These are phyloP conservation scores for Pissodes strobi DNA, from an alignment of 1,140 invertebrate species.

Conservation along the genomic window DNA sequence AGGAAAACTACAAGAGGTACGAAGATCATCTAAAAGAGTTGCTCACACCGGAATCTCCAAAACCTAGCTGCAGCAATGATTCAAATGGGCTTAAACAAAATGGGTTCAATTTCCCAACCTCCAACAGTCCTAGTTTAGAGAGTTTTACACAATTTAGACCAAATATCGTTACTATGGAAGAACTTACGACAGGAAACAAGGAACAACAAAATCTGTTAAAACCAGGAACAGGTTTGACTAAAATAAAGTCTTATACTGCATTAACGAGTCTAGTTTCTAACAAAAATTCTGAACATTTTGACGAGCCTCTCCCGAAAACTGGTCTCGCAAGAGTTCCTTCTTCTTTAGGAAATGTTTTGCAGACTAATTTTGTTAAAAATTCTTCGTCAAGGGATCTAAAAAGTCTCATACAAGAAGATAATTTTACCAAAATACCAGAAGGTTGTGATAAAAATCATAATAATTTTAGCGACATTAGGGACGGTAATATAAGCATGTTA, in stretches of 20 bases:
- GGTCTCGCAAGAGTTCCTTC: not conserved
- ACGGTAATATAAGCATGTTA: not conserved
- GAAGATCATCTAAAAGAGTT: slow-evolving; percentile 45
- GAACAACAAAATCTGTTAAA: not conserved
- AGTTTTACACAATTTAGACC: no score
- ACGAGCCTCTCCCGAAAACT: no score
- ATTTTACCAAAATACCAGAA: not conserved
- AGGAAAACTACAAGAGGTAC: slow-evolving; percentile 48
- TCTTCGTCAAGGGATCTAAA: not conserved
- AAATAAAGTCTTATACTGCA: not conserved
- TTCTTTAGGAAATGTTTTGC: not conserved
- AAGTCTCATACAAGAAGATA: not conserved
- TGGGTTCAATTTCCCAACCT: no score
- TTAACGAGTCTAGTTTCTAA: not conserved
- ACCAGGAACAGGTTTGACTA: not conserved
- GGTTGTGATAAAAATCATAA: slow-evolving; percentile 7
- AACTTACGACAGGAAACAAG: not conserved
- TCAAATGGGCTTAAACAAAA: not conserved
- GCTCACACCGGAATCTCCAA: not conserved
- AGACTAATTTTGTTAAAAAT: not conserved
- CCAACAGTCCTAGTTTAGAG: no score
- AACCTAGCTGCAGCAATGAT: slow-evolving; percentile 4
- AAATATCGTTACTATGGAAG: not conserved
- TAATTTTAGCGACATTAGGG: not conserved
- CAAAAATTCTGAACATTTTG: no score